Evolutionary conservation across 2,888 invertebrate species (phyloP).

Genomic region (Cerastoderma edule): DNA sequence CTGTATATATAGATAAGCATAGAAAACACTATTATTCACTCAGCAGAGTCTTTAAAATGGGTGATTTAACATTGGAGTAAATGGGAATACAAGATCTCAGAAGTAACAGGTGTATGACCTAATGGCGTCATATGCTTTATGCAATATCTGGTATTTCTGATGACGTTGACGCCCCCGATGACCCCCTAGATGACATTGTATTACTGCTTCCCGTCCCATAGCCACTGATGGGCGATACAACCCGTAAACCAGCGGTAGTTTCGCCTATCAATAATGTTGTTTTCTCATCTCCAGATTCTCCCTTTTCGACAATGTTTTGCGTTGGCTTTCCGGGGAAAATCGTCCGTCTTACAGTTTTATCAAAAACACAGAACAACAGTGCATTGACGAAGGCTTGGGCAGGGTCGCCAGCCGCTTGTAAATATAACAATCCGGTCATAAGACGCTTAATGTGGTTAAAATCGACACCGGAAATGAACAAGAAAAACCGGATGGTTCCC

Average conservation of each 20-base stretch:
- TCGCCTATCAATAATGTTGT: not conserved
- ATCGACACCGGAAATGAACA: not conserved
- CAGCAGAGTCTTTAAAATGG: too few relatives aligned
- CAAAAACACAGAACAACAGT: conserved; percentile 56
- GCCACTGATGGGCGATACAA: conserved; percentile 1
- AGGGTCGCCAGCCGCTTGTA: conserved; percentile 59
- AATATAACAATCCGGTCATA: conserved; percentile 28
- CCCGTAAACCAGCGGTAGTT: not conserved
- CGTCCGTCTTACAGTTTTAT: conserved; percentile 39
- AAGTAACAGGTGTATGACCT: too few relatives aligned
- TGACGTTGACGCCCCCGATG: conserved; percentile 1
- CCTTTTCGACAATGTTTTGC: not conserved
- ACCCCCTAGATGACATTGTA: not conserved
- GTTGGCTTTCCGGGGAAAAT: not conserved
- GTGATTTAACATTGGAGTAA: too few relatives aligned
- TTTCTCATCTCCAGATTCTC: not conserved
- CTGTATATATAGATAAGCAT: too few relatives aligned
- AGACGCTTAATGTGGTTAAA: not conserved
- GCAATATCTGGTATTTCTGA: not conserved
- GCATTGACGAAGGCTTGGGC: conserved; percentile 55
- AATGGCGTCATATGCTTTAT: too few relatives aligned
- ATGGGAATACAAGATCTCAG: too few relatives aligned
- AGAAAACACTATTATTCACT: too few relatives aligned
- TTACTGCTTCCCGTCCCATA: conserved; percentile 14
- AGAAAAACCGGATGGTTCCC: conserved; percentile 57